phyloP scores from a whole-genome alignment of 30 jellyfish, hydroid and myxozoan genomes.

The Clytia hemisphaerica region DNA sequence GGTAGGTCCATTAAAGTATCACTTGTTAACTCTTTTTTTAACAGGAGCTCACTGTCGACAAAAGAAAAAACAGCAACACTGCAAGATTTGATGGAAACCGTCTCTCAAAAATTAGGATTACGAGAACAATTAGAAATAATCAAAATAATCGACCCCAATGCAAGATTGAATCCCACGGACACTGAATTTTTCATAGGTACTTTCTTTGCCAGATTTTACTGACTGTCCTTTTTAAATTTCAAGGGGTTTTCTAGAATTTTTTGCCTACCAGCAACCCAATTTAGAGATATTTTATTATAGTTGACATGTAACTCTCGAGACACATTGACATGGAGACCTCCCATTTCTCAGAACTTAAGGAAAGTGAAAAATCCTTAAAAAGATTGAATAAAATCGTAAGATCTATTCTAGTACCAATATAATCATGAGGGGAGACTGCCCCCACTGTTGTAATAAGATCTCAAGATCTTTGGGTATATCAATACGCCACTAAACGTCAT shows the following conservation, averaged over 20 bases:
- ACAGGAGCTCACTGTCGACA: conserved; percentile 61
- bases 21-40: background rate
- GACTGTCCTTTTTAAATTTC: background rate
- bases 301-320: too few species aligned
- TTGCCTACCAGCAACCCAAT: background rate
- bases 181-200: conserved; percentile 87
- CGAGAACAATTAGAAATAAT: conserved; percentile 80
- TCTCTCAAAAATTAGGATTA: conserved; percentile 74
- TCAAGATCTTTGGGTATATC: too few species aligned
- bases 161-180: conserved; percentile 75
- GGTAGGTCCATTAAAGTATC: too few species aligned
- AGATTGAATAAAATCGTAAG: too few species aligned
- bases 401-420: too few species aligned
- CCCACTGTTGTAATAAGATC: too few species aligned
- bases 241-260: background rate
- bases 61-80: conserved; percentile 60
- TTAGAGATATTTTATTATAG: too few species aligned
- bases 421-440: too few species aligned
- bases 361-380: too few species aligned
- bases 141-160: conserved; percentile 76
- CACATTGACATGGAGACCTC: too few species aligned
- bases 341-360: too few species aligned
- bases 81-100: conserved; percentile 63
- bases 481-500: too few species aligned
- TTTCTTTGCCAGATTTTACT: background rate